phyloP scores from a whole-genome alignment of 1,140 invertebrate species.

The Aphis craccivora region DNA sequence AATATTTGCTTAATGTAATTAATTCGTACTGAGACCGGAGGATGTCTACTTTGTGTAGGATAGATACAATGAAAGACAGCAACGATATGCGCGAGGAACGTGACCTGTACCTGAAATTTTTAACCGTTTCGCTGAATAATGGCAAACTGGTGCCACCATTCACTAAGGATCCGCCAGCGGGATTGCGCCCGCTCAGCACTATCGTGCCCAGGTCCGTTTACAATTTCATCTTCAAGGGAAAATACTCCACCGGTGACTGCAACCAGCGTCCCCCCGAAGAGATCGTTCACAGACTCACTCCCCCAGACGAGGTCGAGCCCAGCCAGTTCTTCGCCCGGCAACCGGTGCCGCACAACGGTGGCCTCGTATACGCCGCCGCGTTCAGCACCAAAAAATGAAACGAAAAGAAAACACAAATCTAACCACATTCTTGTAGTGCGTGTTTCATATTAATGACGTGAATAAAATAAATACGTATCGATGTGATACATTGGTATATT shows the following conservation, averaged over 20 bases:
- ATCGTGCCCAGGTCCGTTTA: conserved; percentile 13
- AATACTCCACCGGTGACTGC: background rate
- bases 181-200: background rate
- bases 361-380: background rate
- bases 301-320: background rate
- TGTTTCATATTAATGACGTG: background rate
- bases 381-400: conserved; percentile 15
- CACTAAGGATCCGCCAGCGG: background rate
- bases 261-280: background rate
- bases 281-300: background rate
- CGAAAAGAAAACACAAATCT: background rate
- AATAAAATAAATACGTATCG: background rate
- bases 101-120: conserved; percentile 34
- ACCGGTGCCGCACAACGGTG: background rate
- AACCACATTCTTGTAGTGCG: background rate
- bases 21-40: background rate
- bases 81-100: conserved; percentile 25
- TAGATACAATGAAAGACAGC: background rate
- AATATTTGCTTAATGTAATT: background rate
- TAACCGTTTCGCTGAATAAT: conserved; percentile 17
- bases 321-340: background rate
- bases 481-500: background rate
- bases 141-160: conserved; percentile 10
- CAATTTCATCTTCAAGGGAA: conserved; percentile 25
- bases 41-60: background rate